Evolutionary conservation across 2,797 vertebrate species (phyloP), one percentile per base, ranked within the genome.

Genomic region (Esox masquinongy): DNA sequence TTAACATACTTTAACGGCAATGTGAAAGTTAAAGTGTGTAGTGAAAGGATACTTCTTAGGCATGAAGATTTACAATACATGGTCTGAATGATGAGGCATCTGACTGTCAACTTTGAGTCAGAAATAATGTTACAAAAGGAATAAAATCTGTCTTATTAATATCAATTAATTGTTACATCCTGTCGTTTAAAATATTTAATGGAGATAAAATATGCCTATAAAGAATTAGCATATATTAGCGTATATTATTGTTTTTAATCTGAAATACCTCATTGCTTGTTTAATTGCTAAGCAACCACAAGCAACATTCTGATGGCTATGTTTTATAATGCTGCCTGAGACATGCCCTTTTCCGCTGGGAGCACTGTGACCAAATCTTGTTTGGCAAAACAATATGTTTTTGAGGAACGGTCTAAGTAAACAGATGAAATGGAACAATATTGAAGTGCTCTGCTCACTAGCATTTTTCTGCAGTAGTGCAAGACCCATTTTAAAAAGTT

Each of bases 271-370:
- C 1, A 26, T 36, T 69, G 39, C 50, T 69, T 22, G 36, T 69
- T 84, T 79, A 85, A 24, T 73, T 77, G 79, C 84, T 79, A 76
- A 82, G 82, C 73, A 80, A 80, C 83, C 83, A 79, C 78, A 84
- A 77, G 71, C 79, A 81, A 73, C 85, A 64, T 72, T 84, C 74
- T 80, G 82, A 79, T 76, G 86, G 82, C 79, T 75, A n/a, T 86
- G 84, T 84, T 91, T 91, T 86, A 91, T 87, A 88, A 79, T 80
- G 75, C 82, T 83, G 86, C 89, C 90, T 67, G 68, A 90, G 89
- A 88, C 89, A 83, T 87, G 77, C 75, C 77, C 79, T 47, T 71
- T 84, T 82, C 78, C 85, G 84, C 86, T 86, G 86, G 90, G 87
- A 91, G 85, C 79, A 26, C 64, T 77, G 76, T 78, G 78, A 56